These are phyloP conservation scores for Eumaeus atala DNA, from an alignment of 1,140 invertebrate genomes.

Conservation along the genomic window DNA sequence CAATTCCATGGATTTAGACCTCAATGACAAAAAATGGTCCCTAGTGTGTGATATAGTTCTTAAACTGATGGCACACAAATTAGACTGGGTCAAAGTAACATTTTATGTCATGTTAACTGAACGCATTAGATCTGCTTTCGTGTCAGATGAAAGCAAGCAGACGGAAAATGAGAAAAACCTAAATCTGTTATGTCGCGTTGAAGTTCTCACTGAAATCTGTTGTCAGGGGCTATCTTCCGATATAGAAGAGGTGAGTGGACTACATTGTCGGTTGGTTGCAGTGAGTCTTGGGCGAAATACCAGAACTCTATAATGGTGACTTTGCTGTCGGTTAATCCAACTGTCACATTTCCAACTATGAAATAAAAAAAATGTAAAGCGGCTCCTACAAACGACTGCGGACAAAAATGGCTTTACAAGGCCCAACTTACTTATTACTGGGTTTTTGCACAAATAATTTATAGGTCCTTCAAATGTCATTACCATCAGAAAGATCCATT, in stretches of 20 bases:
- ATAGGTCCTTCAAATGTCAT: too few species aligned
- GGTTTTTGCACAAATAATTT: too few species aligned
- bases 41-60: constrained; percentile 57
- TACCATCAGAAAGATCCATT: too few species aligned
- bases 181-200: constrained; percentile 73
- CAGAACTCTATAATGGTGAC: too few species aligned
- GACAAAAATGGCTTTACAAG: too few species aligned
- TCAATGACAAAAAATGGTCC: constrained; percentile 49
- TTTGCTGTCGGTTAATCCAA: too few species aligned
- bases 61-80: constrained; percentile 63
- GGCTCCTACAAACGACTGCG: too few species aligned
- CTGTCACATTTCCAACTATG: too few species aligned
- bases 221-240: constrained; percentile 75
- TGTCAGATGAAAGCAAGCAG: constrained; percentile 45
- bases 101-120: constrained; percentile 48
- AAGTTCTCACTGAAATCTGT: constrained; percentile 78
- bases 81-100: constrained; percentile 42
- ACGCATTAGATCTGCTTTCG: constrained; percentile 49
- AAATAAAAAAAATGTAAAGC: too few species aligned
- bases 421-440: too few species aligned
- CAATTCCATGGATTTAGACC: constrained; percentile 48
- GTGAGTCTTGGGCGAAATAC: too few species aligned
- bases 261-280: constrained; percentile 1
- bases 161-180: constrained; percentile 49
- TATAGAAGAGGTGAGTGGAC: constrained; percentile 40